Percentiles rank a stretch among this genome's conserved stretches.
These are phyloP conservation scores for Drosophila fulvimacula DNA, from an alignment of 2,888 invertebrate species.

Conservation along the genomic window DNA sequence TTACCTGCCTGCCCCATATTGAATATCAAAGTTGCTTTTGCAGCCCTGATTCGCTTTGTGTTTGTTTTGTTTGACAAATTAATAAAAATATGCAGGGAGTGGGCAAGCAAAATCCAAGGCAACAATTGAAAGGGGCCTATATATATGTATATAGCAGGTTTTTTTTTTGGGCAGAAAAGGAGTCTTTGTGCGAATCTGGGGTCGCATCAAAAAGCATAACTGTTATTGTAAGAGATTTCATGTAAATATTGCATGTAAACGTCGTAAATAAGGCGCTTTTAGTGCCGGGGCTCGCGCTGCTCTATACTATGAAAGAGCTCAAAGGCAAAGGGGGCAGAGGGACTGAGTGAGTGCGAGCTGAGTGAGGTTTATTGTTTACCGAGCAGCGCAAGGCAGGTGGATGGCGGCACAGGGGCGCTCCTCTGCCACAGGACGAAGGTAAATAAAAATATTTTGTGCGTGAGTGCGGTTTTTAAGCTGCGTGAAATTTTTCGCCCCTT, in stretches of 20 bases:
- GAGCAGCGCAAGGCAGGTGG: conserved; percentile 29
- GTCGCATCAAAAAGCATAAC: conserved; percentile 73
- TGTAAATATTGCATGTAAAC: conserved; percentile 79
- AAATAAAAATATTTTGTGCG: conserved; percentile 79
- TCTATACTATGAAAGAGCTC: conserved; percentile 17
- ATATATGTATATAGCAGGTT: conserved; percentile 1
- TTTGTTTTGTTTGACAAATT: conserved; percentile 58
- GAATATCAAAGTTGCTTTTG: conserved; percentile 7
- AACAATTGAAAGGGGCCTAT: conserved; percentile 16
- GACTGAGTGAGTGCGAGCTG: not conserved
- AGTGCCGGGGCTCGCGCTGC: conserved; percentile 35
- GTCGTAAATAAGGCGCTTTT: conserved; percentile 78
- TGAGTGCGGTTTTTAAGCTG: conserved; percentile 81
- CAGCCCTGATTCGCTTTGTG: conserved; percentile 40
- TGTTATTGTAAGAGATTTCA: conserved; percentile 79
- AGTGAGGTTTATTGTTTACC: conserved; percentile 71
- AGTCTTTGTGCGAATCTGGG: conserved; percentile 38
- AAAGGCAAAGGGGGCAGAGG: not conserved
- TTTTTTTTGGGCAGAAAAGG: conserved; percentile 6
- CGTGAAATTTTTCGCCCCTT: conserved; percentile 71
- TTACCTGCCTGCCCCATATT: not conserved
- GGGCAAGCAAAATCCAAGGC: conserved; percentile 31
- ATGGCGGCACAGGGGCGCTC: not conserved
- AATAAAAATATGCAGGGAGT: conserved; percentile 42
- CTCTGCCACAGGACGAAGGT: conserved; percentile 48